phyloP scores from a whole-genome alignment of 2,113 vertebrate genomes.

The Oncorhynchus nerka region DNA sequence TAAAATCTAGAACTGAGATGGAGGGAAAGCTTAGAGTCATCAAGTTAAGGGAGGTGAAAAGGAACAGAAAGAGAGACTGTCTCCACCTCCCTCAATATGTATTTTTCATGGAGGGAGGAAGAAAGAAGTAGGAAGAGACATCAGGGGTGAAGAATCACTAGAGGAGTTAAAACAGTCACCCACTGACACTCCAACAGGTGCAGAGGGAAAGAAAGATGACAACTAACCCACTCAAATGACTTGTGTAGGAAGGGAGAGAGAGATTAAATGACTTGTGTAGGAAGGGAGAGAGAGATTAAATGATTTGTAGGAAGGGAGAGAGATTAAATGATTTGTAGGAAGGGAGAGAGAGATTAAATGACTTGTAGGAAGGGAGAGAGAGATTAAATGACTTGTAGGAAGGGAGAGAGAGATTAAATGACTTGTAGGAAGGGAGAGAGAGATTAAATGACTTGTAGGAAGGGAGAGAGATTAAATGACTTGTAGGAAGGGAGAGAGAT shows the following conservation, averaged over 20 bases:
- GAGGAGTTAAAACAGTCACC: background rate
- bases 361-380: background rate
- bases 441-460: background rate
- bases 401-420: background rate
- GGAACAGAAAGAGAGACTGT: constrained; percentile 39
- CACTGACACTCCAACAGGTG: constrained; percentile 9
- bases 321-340: too few relatives aligned
- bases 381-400: background rate
- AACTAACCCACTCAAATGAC: background rate
- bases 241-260: too few relatives aligned
- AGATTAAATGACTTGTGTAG: too few relatives aligned
- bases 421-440: background rate
- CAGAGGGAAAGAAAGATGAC: constrained; percentile 9
- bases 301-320: background rate
- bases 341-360: background rate
- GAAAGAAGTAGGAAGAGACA: constrained; percentile 14
- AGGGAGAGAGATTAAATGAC: too few relatives aligned
- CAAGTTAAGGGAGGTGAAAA: constrained; percentile 55
- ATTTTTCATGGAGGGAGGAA: constrained; percentile 15
- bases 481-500: too few relatives aligned
- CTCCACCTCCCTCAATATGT: constrained; percentile 24
- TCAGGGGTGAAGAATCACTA: constrained; percentile 12
- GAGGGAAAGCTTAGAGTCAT: constrained; percentile 19
- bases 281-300: background rate
- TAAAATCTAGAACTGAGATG: constrained; percentile 6